phyloP scores from a whole-genome alignment of 2,113 vertebrate species.

The Tachysurus fulvidraco region DNA sequence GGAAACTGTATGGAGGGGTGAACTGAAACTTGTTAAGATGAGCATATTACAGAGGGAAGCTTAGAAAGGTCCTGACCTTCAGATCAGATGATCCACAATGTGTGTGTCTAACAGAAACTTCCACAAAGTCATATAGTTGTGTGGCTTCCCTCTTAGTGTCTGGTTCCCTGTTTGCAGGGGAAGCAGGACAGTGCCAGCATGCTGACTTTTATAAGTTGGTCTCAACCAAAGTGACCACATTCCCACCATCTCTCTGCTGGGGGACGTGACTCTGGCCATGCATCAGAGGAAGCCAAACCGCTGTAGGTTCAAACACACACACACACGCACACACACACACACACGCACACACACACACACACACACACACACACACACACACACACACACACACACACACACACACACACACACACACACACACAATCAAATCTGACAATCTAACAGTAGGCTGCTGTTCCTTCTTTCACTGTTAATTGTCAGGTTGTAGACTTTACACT shows the following conservation, averaged over 20 bases:
- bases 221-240: constrained; percentile 69
- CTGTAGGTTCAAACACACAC: constrained; percentile 52
- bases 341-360: constrained; percentile 12
- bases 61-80: constrained; percentile 64
- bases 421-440: constrained; percentile 19
- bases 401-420: constrained; percentile 30
- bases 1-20: constrained; percentile 54
- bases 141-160: constrained; percentile 71
- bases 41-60: constrained; percentile 56
- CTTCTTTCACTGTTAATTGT: constrained; percentile 6
- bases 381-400: constrained; percentile 21
- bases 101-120: constrained; percentile 59
- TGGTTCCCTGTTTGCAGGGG: constrained; percentile 76
- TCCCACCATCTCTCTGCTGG: constrained; percentile 70
- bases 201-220: constrained; percentile 71
- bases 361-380: constrained; percentile 4
- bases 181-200: constrained; percentile 75
- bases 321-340: background rate
- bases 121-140: constrained; percentile 55
- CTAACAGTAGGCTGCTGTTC: constrained; percentile 7
- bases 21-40: constrained; percentile 73
- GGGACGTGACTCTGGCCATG: constrained; percentile 75
- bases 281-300: constrained; percentile 67
- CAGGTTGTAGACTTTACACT: background rate
- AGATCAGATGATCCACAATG: constrained; percentile 66